A percentile compares a stretch with the other conserved stretches of the same genome.
Conservation (phyloP, 2,113 vertebrate species). For the Odocoileus hemionus region DNA sequence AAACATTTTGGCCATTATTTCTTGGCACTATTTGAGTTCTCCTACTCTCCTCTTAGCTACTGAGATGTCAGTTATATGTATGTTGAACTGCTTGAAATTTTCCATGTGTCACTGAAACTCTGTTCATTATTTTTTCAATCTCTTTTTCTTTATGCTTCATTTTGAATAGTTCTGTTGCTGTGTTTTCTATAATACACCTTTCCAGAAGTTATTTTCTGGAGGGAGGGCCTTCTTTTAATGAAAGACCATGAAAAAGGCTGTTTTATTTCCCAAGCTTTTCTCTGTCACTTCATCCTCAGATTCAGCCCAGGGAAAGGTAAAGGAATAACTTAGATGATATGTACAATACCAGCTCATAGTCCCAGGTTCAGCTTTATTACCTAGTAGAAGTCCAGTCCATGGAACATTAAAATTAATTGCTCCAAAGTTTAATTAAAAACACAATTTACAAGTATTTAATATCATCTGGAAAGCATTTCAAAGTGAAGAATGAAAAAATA, state of each 20-base stretch:
- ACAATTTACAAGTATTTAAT: slow-evolving; percentile 74
- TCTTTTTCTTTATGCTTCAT: neutral
- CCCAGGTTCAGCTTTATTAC: slow-evolving; percentile 47
- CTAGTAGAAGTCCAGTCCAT: slow-evolving; percentile 42
- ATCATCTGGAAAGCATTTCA: slow-evolving; percentile 67
- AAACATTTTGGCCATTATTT: neutral
- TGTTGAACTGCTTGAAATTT: neutral
- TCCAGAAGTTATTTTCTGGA: neutral
- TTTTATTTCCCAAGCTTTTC: neutral
- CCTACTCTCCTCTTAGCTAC: neutral
- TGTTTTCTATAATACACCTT: neutral
- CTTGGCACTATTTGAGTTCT: neutral
- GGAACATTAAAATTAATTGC: slow-evolving; percentile 55
- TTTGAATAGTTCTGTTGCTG: neutral
- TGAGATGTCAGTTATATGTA: neutral
- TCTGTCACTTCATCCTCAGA: neutral
- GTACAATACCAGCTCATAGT: neutral
- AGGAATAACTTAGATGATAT: neutral
- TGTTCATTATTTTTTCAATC: neutral
- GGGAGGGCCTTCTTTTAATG: neutral
- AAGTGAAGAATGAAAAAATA: slow-evolving; percentile 72
- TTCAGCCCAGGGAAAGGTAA: neutral
- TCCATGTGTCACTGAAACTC: neutral
- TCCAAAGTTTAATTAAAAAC: slow-evolving; percentile 77
- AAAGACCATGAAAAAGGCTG: neutral